These are phyloP conservation scores for Danio choprae DNA, from an alignment of 2,797 vertebrate genomes.

Conservation along the genomic window DNA sequence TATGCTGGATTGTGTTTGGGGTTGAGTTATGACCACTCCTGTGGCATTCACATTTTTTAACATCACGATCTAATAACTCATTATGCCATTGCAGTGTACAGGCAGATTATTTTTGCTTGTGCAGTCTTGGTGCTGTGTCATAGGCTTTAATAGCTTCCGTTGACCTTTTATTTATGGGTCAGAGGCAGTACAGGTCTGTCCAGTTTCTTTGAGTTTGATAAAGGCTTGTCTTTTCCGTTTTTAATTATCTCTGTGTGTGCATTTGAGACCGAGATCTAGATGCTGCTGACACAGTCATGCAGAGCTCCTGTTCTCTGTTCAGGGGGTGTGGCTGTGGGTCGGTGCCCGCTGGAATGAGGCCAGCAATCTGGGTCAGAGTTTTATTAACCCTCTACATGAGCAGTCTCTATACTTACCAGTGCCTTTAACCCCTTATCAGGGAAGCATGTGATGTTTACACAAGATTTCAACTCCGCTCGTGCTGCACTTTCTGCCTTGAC, in stretches of 20 bases:
- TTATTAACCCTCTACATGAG: slow-evolving; percentile 20
- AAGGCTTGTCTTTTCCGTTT: slow-evolving; percentile 7
- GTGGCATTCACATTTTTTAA: slow-evolving; percentile 12
- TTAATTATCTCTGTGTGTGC: slow-evolving; percentile 23
- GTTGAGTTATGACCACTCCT: neutral
- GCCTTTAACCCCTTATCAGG: neutral
- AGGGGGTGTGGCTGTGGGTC: slow-evolving; percentile 16
- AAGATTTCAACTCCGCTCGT: neutral
- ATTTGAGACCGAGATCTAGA: neutral
- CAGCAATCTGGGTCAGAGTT: slow-evolving; percentile 42
- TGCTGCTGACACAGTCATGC: slow-evolving; percentile 19
- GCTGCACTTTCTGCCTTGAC: neutral
- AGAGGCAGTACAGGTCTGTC: slow-evolving; percentile 34
- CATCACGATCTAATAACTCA: neutral
- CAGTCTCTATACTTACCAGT: neutral
- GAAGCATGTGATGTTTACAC: neutral
- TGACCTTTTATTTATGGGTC: slow-evolving; percentile 16
- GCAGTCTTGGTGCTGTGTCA: neutral
- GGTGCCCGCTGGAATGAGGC: slow-evolving; percentile 36
- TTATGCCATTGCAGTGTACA: neutral
- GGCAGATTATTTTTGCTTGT: neutral
- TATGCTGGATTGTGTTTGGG: neutral
- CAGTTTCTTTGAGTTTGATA: slow-evolving; percentile 24
- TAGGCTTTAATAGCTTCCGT: neutral
- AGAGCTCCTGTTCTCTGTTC: slow-evolving; percentile 28